These are phyloP conservation scores for Apodemus agrarius DNA, from an alignment of 2,797 vertebrate species.

Conservation along the genomic window DNA sequence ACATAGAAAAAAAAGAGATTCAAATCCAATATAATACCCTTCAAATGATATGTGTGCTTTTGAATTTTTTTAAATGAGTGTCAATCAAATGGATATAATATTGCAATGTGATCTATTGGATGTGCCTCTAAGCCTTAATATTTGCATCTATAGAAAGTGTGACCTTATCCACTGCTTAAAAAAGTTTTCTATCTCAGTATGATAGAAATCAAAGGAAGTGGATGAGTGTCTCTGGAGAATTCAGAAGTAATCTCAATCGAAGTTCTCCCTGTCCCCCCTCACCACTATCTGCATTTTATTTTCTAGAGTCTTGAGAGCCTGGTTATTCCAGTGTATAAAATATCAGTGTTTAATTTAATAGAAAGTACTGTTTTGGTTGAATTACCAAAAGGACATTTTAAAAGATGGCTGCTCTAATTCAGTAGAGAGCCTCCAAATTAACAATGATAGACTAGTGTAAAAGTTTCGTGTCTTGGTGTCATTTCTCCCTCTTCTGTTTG, in stretches of 20 bases:
- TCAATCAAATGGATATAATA: not conserved
- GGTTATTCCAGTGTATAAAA: not conserved
- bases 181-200: not conserved
- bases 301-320: not conserved
- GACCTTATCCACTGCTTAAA: not conserved
- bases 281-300: not conserved
- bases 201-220: not conserved
- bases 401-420: not conserved
- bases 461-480: not conserved
- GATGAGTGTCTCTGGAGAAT: not conserved
- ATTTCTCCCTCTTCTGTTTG: not conserved
- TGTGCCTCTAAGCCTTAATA: not conserved
- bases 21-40: not conserved
- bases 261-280: not conserved
- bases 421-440: not conserved
- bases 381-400: not conserved
- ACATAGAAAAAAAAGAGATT: not conserved
- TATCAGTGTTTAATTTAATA: not conserved
- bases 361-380: not conserved
- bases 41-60: not conserved
- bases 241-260: not conserved
- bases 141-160: not conserved
- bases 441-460: not conserved
- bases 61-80: not conserved
- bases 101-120: not conserved